Evolutionary conservation across 30 jellyfish, hydroid and myxozoan genomes (phyloP).

Genomic region (Chironex yamaguchii): DNA sequence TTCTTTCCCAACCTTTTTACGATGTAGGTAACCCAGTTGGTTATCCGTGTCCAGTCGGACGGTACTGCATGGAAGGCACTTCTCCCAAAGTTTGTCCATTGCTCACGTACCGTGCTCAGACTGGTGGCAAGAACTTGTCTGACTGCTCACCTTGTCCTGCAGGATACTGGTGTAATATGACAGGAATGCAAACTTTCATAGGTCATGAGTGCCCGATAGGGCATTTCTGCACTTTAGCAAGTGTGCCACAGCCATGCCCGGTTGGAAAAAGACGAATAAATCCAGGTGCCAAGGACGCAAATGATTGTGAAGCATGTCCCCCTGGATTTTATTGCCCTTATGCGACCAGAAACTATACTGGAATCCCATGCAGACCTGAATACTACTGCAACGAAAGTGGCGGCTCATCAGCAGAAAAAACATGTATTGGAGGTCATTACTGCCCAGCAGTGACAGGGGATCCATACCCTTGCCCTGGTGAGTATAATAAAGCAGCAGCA

Average conservation of each 20-base stretch:
- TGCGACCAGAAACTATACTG: constrained; percentile 80
- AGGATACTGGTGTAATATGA: constrained; percentile 89
- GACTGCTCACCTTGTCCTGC: constrained; percentile 95
- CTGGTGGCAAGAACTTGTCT: constrained; percentile 66
- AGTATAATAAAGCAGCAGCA: background rate
- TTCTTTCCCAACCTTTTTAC: background rate
- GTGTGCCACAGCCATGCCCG: constrained; percentile 95
- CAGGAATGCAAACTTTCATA: constrained; percentile 83
- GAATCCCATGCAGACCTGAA: constrained; percentile 89
- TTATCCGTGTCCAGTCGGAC: constrained; percentile 93
- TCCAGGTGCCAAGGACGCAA: constrained; percentile 79
- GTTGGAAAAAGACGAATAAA: constrained; percentile 88
- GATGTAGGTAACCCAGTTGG: constrained; percentile 80
- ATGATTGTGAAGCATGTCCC: constrained; percentile 84
- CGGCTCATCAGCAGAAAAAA: constrained; percentile 85
- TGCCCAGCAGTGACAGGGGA: constrained; percentile 90
- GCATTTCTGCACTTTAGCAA: constrained; percentile 89
- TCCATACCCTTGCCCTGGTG: constrained; percentile 90
- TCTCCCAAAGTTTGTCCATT: constrained; percentile 85
- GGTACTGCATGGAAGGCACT: constrained; percentile 81
- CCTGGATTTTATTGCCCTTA: constrained; percentile 94
- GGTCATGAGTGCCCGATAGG: constrained; percentile 91
- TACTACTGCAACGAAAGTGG: constrained; percentile 72
- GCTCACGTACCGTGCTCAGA: constrained; percentile 81
- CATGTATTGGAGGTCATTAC: constrained; percentile 92